Base-by-base conservation (phyloP, 2,888 invertebrate species). In the Sepiola atlantica region DNA sequence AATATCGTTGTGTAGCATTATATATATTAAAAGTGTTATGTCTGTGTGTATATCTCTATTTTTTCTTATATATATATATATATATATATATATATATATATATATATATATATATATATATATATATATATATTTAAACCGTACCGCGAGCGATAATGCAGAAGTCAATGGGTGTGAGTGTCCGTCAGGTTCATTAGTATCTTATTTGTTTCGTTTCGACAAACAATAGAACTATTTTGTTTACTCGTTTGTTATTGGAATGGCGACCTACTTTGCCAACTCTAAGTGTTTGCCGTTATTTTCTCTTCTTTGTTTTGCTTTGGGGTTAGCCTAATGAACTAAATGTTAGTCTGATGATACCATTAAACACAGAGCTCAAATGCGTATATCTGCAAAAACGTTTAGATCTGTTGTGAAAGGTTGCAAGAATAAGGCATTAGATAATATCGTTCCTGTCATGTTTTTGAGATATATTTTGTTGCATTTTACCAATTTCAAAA, bases 101-200 rank as follows among this genome's bases (percentile, higher is more conserved):
- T 14, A 55, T 55, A 55, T 14, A 55, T 55, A 55, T 0, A 55
- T 55, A 55, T 14, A 3, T 55, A 55, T 1, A 55, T 55, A 55
- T 14, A 55, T 55, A 55, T 55, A 20, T 18, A 55, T 12, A 14
- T 18, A 21, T 57, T 57, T 57, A 57, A 21, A 18, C 21, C 10
- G 57, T 57, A 12, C 77, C n/a, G 12, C 12, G 10, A 28, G n/a
- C 12, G 32, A 77, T 77, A 77, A 77, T 77, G n/a, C n/a, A n/a
- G 77, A 77, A 77, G 77, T 77, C n/a, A 77, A 32, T 77, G 77
- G 77, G 77, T 77, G 77, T 77, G 77, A 77, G n/a, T 77, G 32
- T 77, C 4, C 77, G n/a, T n/a, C 77, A 32, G n/a, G n/a, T 77
- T 77, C 77, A 77, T 77, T 77, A 77, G 77, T 14, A 77, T 77